Evolutionary conservation across 2,888 invertebrate genomes (phyloP).

Genomic region (Nephrocerus scutellatus): DNA sequence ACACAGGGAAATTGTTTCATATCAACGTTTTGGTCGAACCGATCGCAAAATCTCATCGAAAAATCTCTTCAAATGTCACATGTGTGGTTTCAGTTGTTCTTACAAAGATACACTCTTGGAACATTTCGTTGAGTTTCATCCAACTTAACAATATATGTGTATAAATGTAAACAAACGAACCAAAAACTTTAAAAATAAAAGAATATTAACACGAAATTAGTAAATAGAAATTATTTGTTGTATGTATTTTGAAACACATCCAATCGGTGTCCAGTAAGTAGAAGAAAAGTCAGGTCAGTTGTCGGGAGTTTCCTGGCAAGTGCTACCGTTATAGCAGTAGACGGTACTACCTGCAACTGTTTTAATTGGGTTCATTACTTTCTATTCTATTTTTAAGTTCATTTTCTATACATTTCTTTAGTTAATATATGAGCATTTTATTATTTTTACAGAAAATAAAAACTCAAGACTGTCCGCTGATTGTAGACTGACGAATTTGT

Average conservation of each 20-base stretch:
- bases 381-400: neutral
- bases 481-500: too few species aligned
- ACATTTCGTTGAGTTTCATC: slow-evolving; percentile 34
- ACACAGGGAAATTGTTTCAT: slow-evolving; percentile 32
- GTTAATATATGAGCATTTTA: slow-evolving; percentile 2
- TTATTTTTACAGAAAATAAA: slow-evolving; percentile 3
- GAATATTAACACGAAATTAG: slow-evolving; percentile 2
- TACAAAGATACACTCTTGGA: slow-evolving; percentile 30
- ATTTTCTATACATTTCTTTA: slow-evolving; percentile 9
- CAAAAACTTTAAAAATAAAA: slow-evolving; percentile 3
- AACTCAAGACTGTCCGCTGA: too few species aligned
- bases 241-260: neutral
- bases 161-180: slow-evolving; percentile 1
- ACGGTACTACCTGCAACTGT: slow-evolving; percentile 48
- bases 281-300: slow-evolving; percentile 47
- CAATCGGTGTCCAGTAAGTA: too few species aligned
- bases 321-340: slow-evolving; percentile 48
- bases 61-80: slow-evolving; percentile 35
- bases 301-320: slow-evolving; percentile 21
- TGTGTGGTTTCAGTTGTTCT: slow-evolving; percentile 36
- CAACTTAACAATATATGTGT: slow-evolving; percentile 23
- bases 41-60: slow-evolving; percentile 26
- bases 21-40: slow-evolving; percentile 35
- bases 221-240: neutral
- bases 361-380: slow-evolving; percentile 16